A percentile compares a stretch with the other conserved stretches of the same genome.
phyloP scores from a whole-genome alignment of 2,113 vertebrate species.

The Crotalus viridis region DNA sequence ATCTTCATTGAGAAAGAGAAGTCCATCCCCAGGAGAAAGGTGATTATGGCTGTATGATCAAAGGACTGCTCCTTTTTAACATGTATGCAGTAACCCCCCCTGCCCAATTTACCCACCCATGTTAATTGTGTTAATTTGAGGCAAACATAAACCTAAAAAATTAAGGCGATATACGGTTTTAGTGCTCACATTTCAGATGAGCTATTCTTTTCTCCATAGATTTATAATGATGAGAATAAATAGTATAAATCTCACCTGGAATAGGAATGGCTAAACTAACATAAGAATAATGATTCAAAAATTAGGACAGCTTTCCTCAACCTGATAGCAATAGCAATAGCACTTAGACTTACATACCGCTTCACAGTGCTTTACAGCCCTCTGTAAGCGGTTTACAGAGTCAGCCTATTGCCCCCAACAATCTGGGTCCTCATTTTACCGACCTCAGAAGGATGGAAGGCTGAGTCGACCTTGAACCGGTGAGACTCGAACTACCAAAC shows the following conservation, averaged over 20 bases:
- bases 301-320: background rate
- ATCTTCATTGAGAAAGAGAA: background rate
- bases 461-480: too few species aligned
- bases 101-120: background rate
- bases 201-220: background rate
- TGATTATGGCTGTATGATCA: background rate
- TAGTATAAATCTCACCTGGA: background rate
- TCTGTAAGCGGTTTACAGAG: too few species aligned
- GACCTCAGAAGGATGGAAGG: too few species aligned
- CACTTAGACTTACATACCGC: too few species aligned
- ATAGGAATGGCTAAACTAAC: background rate
- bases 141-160: rapidly evolving
- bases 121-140: background rate
- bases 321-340: background rate
- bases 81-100: background rate
- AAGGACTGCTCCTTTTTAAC: background rate
- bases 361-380: too few species aligned
- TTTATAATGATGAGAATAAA: background rate
- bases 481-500: too few species aligned
- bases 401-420: too few species aligned
- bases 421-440: too few species aligned
- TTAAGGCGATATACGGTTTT: background rate
- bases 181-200: background rate
- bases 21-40: background rate
- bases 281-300: background rate